phyloP scores from a whole-genome alignment of 2,888 invertebrate species.

The Campopleginae sp. region DNA sequence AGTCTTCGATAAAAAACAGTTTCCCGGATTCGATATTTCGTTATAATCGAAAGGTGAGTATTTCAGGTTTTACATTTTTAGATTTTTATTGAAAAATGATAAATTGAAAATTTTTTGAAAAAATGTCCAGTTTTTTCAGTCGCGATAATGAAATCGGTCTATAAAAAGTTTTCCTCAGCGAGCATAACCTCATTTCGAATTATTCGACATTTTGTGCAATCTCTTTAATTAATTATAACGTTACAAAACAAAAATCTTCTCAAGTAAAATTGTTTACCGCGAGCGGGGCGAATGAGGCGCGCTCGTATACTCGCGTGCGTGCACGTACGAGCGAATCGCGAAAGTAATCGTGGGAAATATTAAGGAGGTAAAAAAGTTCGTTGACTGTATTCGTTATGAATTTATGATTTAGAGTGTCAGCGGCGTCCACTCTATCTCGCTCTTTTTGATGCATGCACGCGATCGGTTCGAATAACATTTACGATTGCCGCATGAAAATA shows the following conservation, averaged over 20 bases:
- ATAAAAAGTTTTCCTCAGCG: not conserved
- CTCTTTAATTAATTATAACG: not conserved
- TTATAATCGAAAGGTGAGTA: conserved; percentile 48
- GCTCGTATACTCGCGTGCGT: not conserved
- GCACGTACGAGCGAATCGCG: conserved; percentile 6
- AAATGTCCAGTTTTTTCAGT: not conserved
- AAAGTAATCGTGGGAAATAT: conserved; percentile 49
- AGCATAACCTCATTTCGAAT: not conserved
- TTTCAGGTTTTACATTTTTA: conserved; percentile 27
- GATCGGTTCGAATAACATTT: conserved; percentile 37
- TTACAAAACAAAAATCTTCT: conserved; percentile 7
- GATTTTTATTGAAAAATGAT: not conserved
- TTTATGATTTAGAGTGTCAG: conserved; percentile 39
- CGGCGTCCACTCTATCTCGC: not conserved
- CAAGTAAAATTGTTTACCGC: not conserved
- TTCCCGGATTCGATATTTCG: conserved; percentile 27
- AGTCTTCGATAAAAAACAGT: conserved; percentile 25
- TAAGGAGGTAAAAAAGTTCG: conserved; percentile 43
- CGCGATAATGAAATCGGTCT: not conserved
- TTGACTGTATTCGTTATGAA: conserved; percentile 37
- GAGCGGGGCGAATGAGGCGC: not conserved
- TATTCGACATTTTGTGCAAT: not conserved
- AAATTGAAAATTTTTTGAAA: not conserved
- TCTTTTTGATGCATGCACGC: conserved; percentile 8
- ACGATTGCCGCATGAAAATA: conserved; percentile 44